These are phyloP conservation scores for Mnemiopsis leidyi DNA, from an alignment of 37 sponge, comb jelly and placozoan genomes.

Conservation along the genomic window DNA sequence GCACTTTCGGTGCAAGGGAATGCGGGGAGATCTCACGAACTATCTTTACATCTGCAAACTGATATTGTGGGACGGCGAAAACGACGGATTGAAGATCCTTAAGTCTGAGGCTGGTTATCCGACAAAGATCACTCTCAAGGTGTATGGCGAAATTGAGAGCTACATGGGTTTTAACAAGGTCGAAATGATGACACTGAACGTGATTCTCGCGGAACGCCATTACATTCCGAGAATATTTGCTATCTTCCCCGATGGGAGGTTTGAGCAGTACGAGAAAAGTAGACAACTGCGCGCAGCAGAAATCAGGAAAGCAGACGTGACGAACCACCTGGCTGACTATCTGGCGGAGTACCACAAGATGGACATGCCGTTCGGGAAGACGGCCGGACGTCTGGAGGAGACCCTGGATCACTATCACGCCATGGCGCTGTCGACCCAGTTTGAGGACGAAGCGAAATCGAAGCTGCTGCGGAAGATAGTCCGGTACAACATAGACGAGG, in stretches of 20 bases:
- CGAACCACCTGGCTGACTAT: constrained; percentile 63
- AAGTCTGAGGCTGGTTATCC: constrained; percentile 41
- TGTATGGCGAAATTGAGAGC: constrained; percentile 46
- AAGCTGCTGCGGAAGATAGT: constrained; percentile 44
- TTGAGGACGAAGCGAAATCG: constrained; percentile 39
- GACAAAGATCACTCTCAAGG: constrained; percentile 42
- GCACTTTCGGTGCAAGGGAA: constrained; percentile 56
- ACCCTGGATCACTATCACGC: constrained; percentile 49
- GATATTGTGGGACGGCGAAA: constrained; percentile 40
- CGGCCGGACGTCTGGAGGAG: constrained; percentile 7
- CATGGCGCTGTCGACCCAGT: constrained; percentile 22
- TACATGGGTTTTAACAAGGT: constrained; percentile 52
- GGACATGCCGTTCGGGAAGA: constrained; percentile 57
- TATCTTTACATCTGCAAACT: constrained; percentile 44
- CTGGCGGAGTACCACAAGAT: constrained; percentile 65
- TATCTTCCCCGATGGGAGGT: constrained; percentile 44
- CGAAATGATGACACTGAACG: constrained; percentile 62
- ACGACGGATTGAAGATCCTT: constrained; percentile 55
- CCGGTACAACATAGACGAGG: constrained; percentile 55
- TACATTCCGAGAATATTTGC: constrained; percentile 42
- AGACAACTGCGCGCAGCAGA: constrained; percentile 22
- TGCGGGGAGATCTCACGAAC: constrained; percentile 57
- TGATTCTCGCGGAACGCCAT: constrained; percentile 42
- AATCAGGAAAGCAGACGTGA: constrained; percentile 27
- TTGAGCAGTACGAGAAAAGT: constrained; percentile 59